These are phyloP conservation scores for Drosophila watanabei DNA, from an alignment of 1,140 invertebrate species.

Conservation along the genomic window DNA sequence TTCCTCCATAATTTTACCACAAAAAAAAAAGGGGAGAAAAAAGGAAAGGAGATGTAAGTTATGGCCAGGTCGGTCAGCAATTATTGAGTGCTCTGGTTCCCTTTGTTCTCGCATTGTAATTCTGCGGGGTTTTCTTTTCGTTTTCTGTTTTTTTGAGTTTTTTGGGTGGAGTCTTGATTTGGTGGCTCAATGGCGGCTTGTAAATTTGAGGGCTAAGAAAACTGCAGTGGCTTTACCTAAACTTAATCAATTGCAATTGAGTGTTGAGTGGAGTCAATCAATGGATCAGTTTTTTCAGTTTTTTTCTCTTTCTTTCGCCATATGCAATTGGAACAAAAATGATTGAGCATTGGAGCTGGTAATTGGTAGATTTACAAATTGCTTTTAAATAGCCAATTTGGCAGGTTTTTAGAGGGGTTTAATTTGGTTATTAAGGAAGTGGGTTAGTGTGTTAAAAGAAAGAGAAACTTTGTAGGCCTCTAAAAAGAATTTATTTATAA, in stretches of 20 bases:
- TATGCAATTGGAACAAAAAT: slow-evolving; percentile 8
- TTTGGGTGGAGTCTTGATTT: slow-evolving; percentile 36
- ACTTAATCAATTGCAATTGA: slow-evolving; percentile 41
- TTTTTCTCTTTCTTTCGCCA: too few relatives aligned
- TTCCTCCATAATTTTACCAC: slow-evolving; percentile 50
- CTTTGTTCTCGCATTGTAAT: slow-evolving; percentile 52
- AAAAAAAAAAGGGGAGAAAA: slow-evolving; percentile 5
- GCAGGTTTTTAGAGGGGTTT: neutral
- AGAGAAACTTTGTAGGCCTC: neutral
- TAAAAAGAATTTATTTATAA: neutral
- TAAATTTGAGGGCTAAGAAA: slow-evolving; percentile 47
- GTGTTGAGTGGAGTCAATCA: slow-evolving; percentile 19
- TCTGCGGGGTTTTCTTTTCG: slow-evolving; percentile 14
- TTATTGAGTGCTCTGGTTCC: slow-evolving; percentile 50
- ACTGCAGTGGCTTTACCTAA: slow-evolving; percentile 25
- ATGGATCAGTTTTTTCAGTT: slow-evolving; percentile 8
- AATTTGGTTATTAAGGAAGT: neutral
- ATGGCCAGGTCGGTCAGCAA: slow-evolving; percentile 45
- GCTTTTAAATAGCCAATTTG: slow-evolving; percentile 14
- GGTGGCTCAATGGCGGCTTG: slow-evolving; percentile 41
- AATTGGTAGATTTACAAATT: slow-evolving; percentile 32
- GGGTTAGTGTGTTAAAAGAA: neutral
- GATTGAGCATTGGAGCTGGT: neutral
- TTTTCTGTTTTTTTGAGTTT: neutral
- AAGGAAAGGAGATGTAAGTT: slow-evolving; percentile 38